Evolutionary conservation across 2,797 vertebrate genomes (phyloP), one percentile per base, ranked within the genome.

Genomic region (Thunnus albacares): DNA sequence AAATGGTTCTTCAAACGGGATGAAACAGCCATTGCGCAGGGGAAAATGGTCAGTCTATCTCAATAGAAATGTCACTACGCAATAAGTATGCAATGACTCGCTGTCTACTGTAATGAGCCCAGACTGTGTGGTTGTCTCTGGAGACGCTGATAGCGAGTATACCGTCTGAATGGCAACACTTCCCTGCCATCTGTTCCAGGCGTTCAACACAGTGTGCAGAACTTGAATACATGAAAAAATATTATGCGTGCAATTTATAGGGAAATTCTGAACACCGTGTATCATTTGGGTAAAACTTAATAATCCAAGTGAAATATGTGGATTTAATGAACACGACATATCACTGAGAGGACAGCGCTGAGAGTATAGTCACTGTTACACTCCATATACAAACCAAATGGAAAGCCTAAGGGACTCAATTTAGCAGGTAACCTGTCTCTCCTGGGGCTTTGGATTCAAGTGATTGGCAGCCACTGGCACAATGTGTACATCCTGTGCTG

Each of bases 1-100:
- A 87, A 93, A 91, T 83, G 80, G 81, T 89, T 91, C 91, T 90
- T 92, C 91, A 86, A 87, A 90, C 68, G 61, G 87, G 91, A 93
- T 89, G 89, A 91, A 92, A 89, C 80, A 90, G 88, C 80, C 77
- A 88, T 75, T 71, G 87, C 69, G 10, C 80, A 67, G 84, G 86
- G 83, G 83, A 82, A 92, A 92, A 90, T 85, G 91, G 93, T 81
- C 89, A 84, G 85, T 89, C 80, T 43, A 81, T 94, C 94, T 94
- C 91, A 90, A 92, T 94, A 90, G 87, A 93, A 93, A 91, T 89
- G 91, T 92, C 92, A 90, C 84, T 33, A 57, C 22, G 89, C 91
- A 90, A 93, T 94, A 94, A 94, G 91, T 93, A 93, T 89, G 90
- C 90, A 87, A 91, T 93, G 91, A 92, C 87, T 91, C 52, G 84